phyloP scores from a whole-genome alignment of 2,888 invertebrate species.

The Drepana falcataria region DNA sequence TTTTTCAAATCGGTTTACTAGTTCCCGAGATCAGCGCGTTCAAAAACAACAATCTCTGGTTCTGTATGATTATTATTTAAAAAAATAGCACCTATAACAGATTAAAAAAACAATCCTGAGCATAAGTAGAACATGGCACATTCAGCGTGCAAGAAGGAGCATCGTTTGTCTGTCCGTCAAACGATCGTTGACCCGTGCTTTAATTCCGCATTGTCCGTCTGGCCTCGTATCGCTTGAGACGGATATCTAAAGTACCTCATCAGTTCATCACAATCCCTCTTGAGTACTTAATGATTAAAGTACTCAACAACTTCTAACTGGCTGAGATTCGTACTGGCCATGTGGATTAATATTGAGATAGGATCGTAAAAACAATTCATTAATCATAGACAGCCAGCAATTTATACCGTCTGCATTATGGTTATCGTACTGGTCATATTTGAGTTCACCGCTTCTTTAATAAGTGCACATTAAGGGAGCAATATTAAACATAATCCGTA shows the following conservation, averaged over 20 bases:
- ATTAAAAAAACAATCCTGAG: neutral
- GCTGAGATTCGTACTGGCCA: neutral
- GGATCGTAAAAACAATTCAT: neutral
- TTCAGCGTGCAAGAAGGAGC: constrained; percentile 17
- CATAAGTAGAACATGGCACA: constrained; percentile 3
- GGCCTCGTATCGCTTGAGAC: constrained; percentile 18
- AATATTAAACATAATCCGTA: no score
- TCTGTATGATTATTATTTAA: no score
- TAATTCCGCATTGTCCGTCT: constrained; percentile 38
- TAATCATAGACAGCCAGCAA: neutral
- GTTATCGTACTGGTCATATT: no score
- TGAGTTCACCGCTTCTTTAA: no score
- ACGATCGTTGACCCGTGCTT: constrained; percentile 40
- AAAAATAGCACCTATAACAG: no score
- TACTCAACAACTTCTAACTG: neutral
- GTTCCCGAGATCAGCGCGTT: no score
- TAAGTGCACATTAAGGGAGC: no score
- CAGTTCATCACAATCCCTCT: neutral
- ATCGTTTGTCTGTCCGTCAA: constrained; percentile 23
- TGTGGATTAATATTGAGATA: neutral
- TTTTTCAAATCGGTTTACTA: no score
- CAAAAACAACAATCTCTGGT: no score
- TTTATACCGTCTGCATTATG: neutral
- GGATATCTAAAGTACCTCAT: constrained; percentile 3
- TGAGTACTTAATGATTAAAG: neutral